Evolutionary conservation across 2,797 vertebrate species (phyloP).

Genomic region (Xiphophorus birchmanni): DNA sequence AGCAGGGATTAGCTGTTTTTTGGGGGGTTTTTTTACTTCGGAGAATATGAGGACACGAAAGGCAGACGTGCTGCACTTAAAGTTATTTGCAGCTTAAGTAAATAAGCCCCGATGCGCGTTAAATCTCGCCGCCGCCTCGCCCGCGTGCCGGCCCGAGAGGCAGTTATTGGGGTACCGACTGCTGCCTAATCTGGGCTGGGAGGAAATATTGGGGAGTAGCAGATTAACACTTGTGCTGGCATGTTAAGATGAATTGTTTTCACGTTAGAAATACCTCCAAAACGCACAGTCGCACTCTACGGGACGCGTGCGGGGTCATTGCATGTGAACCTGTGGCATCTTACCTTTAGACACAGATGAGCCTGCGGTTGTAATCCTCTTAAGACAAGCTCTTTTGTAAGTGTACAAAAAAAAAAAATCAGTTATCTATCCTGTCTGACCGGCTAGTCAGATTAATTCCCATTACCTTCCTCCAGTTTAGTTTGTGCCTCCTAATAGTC

Average conservation of each 20-base stretch:
- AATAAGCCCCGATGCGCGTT: slow-evolving; percentile 54
- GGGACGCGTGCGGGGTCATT: slow-evolving; percentile 28
- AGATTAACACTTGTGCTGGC: slow-evolving; percentile 48
- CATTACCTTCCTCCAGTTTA: slow-evolving; percentile 45
- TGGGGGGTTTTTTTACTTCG: slow-evolving; percentile 29
- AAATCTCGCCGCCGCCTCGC: slow-evolving; percentile 29
- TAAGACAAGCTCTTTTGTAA: slow-evolving; percentile 61
- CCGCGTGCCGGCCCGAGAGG: slow-evolving; percentile 1
- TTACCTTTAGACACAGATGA: slow-evolving; percentile 54
- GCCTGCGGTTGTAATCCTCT: slow-evolving; percentile 67
- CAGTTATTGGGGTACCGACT: slow-evolving; percentile 20
- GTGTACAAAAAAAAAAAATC: slow-evolving; percentile 41
- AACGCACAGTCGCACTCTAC: slow-evolving; percentile 12
- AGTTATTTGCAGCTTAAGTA: slow-evolving; percentile 65
- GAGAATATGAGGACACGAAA: slow-evolving; percentile 62
- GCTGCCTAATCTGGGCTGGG: slow-evolving; percentile 50
- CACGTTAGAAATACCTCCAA: slow-evolving; percentile 38
- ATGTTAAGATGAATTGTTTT: slow-evolving; percentile 32
- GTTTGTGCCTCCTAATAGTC: slow-evolving; percentile 42
- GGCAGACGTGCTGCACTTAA: slow-evolving; percentile 67
- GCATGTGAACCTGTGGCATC: slow-evolving; percentile 52
- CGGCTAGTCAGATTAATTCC: slow-evolving; percentile 52
- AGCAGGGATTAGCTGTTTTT: slow-evolving; percentile 74
- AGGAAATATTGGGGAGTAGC: slow-evolving; percentile 39
- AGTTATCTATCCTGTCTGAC: slow-evolving; percentile 65